phyloP scores from a whole-genome alignment of 2,797 vertebrate genomes.

The Danio kyathit region DNA sequence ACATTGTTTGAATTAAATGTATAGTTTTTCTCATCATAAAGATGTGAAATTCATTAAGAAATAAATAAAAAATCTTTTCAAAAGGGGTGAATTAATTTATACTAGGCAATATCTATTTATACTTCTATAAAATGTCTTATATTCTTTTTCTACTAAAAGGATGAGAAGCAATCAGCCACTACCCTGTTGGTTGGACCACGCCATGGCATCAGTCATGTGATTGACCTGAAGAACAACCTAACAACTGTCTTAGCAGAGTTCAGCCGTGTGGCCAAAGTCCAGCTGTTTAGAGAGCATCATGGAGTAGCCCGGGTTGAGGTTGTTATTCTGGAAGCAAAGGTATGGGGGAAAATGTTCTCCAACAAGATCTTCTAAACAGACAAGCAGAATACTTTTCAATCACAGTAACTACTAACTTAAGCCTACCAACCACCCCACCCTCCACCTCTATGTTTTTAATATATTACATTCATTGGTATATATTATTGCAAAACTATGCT shows the following conservation, averaged over 20 bases:
- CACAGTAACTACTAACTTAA: not conserved
- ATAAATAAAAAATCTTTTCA: too few relatives aligned
- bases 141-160: slow-evolving; percentile 74
- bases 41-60: too few relatives aligned
- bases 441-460: too few relatives aligned
- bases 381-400: not conserved
- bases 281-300: slow-evolving; percentile 96
- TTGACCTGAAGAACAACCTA: slow-evolving; percentile 98
- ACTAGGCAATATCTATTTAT: too few relatives aligned
- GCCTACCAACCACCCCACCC: too few relatives aligned
- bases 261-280: slow-evolving; percentile 95
- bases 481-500: not conserved
- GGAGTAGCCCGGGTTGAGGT: slow-evolving; percentile 96
- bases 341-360: slow-evolving; percentile 62
- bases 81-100: too few relatives aligned
- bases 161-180: slow-evolving; percentile 95
- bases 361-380: not conserved
- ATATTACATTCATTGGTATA: not conserved
- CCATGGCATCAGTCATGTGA: slow-evolving; percentile 98
- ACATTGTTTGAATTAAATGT: too few relatives aligned
- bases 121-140: not conserved
- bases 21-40: too few relatives aligned
- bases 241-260: slow-evolving; percentile 97
- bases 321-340: slow-evolving; percentile 95
- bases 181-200: slow-evolving; percentile 94